These are phyloP conservation scores for Hydrozoanthus gracilis DNA, from an alignment of 92 coral and sea anemone genomes.

Conservation along the genomic window DNA sequence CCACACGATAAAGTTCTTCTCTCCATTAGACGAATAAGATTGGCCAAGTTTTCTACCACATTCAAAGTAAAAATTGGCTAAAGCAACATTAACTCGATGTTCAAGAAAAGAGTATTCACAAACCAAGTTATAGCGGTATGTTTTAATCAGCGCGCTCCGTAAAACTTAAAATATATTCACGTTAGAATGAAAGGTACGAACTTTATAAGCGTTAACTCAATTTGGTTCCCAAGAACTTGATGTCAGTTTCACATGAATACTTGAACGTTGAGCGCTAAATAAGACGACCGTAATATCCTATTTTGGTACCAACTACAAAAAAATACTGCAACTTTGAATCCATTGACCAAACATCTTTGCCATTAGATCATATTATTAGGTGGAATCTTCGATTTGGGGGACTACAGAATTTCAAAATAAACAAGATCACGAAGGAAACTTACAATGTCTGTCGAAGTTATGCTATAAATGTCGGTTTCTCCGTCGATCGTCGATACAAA, in stretches of 20 bases:
- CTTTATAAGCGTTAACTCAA: not conserved
- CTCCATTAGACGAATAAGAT: not conserved
- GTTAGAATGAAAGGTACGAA: constrained; percentile 24
- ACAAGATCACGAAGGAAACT: not conserved
- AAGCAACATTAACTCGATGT: not conserved
- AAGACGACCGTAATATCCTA: not conserved
- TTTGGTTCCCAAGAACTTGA: not conserved
- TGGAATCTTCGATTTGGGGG: constrained; percentile 23
- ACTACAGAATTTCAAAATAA: constrained; percentile 22
- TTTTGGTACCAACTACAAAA: constrained; percentile 5
- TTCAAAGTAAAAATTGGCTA: not conserved
- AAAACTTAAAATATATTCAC: constrained; percentile 29
- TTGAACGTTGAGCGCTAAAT: not conserved
- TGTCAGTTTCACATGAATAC: not conserved
- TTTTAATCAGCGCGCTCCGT: not conserved
- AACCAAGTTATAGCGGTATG: not conserved
- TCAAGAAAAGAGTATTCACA: not conserved
- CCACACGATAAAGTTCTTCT: not conserved
- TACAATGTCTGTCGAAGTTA: not conserved
- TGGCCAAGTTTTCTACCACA: constrained; percentile 27
- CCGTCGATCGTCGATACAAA: not conserved
- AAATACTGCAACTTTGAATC: constrained; percentile 19
- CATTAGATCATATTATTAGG: constrained; percentile 39
- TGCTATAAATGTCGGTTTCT: not conserved
- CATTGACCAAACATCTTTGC: constrained; percentile 28